phyloP scores from a whole-genome alignment of 2,113 vertebrate species.

The Grammomys surdaster region DNA sequence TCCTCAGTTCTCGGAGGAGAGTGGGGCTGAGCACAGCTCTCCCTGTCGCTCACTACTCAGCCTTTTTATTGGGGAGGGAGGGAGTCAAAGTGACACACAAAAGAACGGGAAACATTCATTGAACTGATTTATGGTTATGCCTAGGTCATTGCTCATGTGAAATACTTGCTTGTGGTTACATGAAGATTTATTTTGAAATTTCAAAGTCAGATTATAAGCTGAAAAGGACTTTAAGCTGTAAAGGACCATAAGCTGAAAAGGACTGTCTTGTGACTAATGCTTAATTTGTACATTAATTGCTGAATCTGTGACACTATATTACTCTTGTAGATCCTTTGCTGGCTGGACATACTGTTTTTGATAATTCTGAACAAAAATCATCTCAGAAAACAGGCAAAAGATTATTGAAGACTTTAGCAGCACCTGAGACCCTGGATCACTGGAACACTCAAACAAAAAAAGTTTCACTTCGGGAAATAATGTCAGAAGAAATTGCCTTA shows the following conservation, averaged over 20 bases:
- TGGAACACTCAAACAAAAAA: conserved; percentile 92
- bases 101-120: background rate
- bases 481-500: conserved; percentile 95
- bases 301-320: conserved; percentile 59
- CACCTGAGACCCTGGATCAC: conserved; percentile 90
- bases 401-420: conserved; percentile 79
- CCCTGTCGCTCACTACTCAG: background rate
- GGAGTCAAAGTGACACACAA: background rate
- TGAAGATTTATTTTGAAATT: conserved; percentile 44
- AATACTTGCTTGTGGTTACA: background rate
- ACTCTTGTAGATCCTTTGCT: conserved; percentile 83
- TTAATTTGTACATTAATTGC: conserved; percentile 59
- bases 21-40: background rate
- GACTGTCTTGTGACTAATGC: conserved; percentile 6
- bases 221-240: conserved; percentile 12
- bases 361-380: conserved; percentile 81
- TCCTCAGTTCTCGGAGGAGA: background rate
- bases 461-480: conserved; percentile 96
- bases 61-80: background rate
- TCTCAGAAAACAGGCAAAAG: conserved; percentile 81
- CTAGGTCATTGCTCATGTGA: conserved; percentile 35
- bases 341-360: conserved; percentile 76
- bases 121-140: conserved; percentile 1
- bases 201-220: conserved; percentile 24
- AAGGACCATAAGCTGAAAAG: conserved; percentile 38